Conservation (phyloP, 2,888 invertebrate species). For the Arenicola marina region DNA sequence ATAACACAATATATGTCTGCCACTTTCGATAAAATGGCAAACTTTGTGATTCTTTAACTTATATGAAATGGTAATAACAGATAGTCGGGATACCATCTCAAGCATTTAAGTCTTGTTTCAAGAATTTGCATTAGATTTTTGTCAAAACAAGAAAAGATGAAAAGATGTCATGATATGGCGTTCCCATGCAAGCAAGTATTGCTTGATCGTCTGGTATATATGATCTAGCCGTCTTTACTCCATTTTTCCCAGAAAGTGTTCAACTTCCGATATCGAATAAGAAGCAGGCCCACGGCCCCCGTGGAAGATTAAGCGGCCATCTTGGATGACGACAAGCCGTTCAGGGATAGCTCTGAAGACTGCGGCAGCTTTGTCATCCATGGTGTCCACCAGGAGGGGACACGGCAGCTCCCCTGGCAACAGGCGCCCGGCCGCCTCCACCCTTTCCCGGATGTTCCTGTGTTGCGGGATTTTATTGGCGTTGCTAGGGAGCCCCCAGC, state of each 20-base stretch:
- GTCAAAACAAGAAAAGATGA: too few relatives aligned
- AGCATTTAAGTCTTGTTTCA: too few relatives aligned
- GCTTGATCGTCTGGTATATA: too few relatives aligned
- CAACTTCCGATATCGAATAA: conserved; percentile 40
- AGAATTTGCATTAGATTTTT: too few relatives aligned
- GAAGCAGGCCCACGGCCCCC: conserved; percentile 41
- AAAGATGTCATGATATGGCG: too few relatives aligned
- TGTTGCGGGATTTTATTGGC: conserved; percentile 35
- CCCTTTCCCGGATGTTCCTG: conserved; percentile 33
- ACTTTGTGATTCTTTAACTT: too few relatives aligned
- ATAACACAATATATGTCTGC: too few relatives aligned
- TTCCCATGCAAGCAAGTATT: too few relatives aligned
- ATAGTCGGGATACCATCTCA: too few relatives aligned
- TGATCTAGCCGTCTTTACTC: too few relatives aligned
- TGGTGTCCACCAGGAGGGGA: conserved; percentile 41
- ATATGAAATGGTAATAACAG: too few relatives aligned
- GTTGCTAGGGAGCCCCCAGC: conserved; percentile 45
- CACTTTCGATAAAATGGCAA: too few relatives aligned
- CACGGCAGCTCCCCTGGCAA: conserved; percentile 24
- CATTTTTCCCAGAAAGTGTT: conserved; percentile 34
- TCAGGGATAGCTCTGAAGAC: conserved; percentile 44
- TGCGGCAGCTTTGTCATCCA: conserved; percentile 39
- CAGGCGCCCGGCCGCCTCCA: conserved; percentile 37
- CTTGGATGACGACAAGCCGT: conserved; percentile 41
- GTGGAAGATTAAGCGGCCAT: conserved; percentile 40